Conservation (phyloP, 2,888 invertebrate genomes). For the Dicyrtomina minuta region DNA sequence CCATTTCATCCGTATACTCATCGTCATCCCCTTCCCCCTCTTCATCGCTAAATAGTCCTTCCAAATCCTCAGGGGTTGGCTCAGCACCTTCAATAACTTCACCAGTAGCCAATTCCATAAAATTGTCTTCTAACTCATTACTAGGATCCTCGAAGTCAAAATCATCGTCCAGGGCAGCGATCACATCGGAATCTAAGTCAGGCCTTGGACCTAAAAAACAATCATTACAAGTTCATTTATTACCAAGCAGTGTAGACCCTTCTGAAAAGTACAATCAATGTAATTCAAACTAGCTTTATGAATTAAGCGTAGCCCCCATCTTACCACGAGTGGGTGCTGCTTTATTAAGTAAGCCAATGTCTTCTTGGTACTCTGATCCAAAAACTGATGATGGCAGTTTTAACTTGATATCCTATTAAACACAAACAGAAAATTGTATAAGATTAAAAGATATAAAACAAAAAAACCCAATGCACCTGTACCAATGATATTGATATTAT, state of each 20-base stretch:
- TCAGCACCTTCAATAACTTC: conserved; percentile 13
- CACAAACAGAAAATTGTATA: too few species aligned
- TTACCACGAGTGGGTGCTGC: conserved; percentile 71
- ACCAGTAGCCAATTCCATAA: conserved; percentile 76
- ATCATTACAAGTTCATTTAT: not conserved
- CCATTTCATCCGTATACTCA: conserved; percentile 43
- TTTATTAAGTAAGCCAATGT: conserved; percentile 78
- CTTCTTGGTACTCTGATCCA: conserved; percentile 81
- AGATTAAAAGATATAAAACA: too few species aligned
- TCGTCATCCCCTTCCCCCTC: conserved; percentile 58
- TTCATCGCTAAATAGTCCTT: conserved; percentile 47
- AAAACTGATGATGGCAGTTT: conserved; percentile 84
- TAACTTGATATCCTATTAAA: conserved; percentile 56
- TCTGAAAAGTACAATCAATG: not conserved
- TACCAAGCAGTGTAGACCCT: not conserved
- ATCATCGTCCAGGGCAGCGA: conserved; percentile 90
- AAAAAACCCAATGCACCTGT: too few species aligned
- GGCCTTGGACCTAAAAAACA: conserved; percentile 46
- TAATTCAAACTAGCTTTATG: not conserved
- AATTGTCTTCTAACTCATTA: conserved; percentile 88
- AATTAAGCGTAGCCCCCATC: too few species aligned
- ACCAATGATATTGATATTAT: too few species aligned
- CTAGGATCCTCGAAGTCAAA: conserved; percentile 81
- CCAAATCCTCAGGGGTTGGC: conserved; percentile 22
- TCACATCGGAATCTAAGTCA: conserved; percentile 85